Percentiles rank a stretch among this genome's conserved stretches.
Conservation (phyloP, 2,113 vertebrate genomes). For the Aythya baeri region DNA sequence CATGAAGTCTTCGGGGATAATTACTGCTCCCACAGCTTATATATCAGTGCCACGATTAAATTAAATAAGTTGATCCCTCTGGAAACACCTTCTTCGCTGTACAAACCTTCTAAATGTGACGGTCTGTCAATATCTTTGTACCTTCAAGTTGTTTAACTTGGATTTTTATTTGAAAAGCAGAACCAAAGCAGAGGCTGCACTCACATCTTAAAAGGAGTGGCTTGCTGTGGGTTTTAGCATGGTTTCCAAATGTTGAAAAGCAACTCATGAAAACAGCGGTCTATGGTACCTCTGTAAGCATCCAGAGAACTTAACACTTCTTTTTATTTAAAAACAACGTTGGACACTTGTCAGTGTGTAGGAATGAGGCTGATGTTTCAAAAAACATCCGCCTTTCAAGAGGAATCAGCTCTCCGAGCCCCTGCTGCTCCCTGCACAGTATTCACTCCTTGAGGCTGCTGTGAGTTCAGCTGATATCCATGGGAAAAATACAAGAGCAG, state of each 20-base stretch:
- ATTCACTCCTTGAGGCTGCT: background rate
- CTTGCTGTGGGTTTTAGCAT: background rate
- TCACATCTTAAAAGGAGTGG: background rate
- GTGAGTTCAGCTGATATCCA: background rate
- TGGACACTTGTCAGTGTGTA: background rate
- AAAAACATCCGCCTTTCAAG: background rate
- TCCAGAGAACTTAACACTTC: background rate
- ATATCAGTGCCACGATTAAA: background rate
- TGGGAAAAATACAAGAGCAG: background rate
- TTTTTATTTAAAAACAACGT: background rate
- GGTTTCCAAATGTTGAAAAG: background rate
- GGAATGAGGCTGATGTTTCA: background rate
- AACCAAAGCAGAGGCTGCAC: background rate
- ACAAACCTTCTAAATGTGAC: background rate
- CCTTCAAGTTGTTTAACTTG: conserved; percentile 3
- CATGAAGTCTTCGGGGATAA: background rate
- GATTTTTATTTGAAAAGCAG: background rate
- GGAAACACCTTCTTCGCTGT: background rate
- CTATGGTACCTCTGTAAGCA: background rate
- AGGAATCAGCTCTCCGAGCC: background rate
- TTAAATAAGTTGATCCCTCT: conserved; percentile 21
- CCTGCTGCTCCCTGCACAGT: accelerated
- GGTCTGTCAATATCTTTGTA: conserved; percentile 22
- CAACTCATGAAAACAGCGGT: background rate
- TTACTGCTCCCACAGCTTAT: conserved; percentile 43